Evolutionary conservation across 1,140 invertebrate genomes (phyloP).

Genomic region (Augochlora pura): DNA sequence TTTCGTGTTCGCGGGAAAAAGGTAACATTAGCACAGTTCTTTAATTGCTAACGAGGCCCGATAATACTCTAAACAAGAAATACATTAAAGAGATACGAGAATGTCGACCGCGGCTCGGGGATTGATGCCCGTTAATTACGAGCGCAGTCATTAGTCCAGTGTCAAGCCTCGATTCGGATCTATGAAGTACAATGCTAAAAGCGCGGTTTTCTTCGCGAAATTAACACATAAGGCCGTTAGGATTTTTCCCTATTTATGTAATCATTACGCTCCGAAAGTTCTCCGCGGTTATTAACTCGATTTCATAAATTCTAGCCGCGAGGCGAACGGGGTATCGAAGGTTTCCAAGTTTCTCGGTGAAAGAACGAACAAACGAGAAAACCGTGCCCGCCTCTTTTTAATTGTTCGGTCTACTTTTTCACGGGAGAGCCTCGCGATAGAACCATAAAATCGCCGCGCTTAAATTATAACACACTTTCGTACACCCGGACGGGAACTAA

Average conservation of each 20-base stretch:
- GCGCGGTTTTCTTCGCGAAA: background rate
- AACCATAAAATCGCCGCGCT: too few relatives aligned
- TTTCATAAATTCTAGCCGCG: background rate
- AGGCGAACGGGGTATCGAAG: background rate
- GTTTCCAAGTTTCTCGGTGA: background rate
- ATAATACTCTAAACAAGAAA: background rate
- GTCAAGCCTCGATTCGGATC: background rate
- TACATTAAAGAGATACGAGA: background rate
- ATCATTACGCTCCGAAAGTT: constrained; percentile 24
- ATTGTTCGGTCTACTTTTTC: background rate
- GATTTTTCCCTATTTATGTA: constrained; percentile 21
- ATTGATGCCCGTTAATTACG: constrained; percentile 17
- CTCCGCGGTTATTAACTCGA: background rate
- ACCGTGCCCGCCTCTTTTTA: background rate
- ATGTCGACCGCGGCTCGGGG: background rate
- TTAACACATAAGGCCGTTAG: background rate
- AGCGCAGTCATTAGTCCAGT: background rate
- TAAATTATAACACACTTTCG: too few relatives aligned
- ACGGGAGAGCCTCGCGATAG: too few relatives aligned
- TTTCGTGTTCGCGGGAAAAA: background rate
- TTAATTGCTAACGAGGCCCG: constrained; percentile 25
- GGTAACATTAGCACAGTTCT: background rate
- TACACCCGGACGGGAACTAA: too few relatives aligned
- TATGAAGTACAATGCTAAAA: background rate
- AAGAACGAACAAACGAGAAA: background rate